phyloP scores from a whole-genome alignment of 2,888 invertebrate genomes.

The Pyrrhia umbra region DNA sequence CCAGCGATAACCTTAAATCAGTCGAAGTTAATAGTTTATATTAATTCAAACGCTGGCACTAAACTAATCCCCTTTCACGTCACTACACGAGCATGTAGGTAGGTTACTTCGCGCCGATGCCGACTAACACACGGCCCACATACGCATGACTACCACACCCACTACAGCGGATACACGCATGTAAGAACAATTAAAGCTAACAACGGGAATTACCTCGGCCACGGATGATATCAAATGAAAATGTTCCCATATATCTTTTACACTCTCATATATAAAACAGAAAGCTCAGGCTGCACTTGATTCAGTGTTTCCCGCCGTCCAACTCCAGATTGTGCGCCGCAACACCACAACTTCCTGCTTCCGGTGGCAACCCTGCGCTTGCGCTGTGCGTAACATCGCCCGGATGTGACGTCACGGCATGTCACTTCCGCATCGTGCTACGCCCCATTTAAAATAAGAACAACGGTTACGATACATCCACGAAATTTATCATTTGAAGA shows the following conservation, averaged over 20 bases:
- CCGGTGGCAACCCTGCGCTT: slow-evolving; percentile 84
- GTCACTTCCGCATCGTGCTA: slow-evolving; percentile 73
- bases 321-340: slow-evolving; percentile 89
- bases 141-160: slow-evolving; percentile 30
- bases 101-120: slow-evolving; percentile 5
- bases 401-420: slow-evolving; percentile 79
- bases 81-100: slow-evolving; percentile 17
- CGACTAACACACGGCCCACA: slow-evolving; percentile 7
- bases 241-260: slow-evolving; percentile 82
- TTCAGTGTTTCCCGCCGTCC: slow-evolving; percentile 88
- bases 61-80: slow-evolving; percentile 12
- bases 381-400: slow-evolving; percentile 74
- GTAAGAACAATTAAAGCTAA: slow-evolving; percentile 68
- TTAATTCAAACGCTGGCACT: slow-evolving; percentile 6
- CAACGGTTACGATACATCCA: slow-evolving; percentile 39
- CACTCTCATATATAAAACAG: slow-evolving; percentile 84
- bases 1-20: not conserved
- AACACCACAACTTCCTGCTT: slow-evolving; percentile 88
- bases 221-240: slow-evolving; percentile 74
- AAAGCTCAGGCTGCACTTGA: slow-evolving; percentile 85
- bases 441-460: slow-evolving; percentile 63
- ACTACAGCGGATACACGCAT: slow-evolving; percentile 58
- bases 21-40: not conserved
- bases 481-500: slow-evolving; percentile 32
- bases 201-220: slow-evolving; percentile 62